phyloP scores from a whole-genome alignment of 2,113 vertebrate genomes.

The Pelodiscus sinensis region DNA sequence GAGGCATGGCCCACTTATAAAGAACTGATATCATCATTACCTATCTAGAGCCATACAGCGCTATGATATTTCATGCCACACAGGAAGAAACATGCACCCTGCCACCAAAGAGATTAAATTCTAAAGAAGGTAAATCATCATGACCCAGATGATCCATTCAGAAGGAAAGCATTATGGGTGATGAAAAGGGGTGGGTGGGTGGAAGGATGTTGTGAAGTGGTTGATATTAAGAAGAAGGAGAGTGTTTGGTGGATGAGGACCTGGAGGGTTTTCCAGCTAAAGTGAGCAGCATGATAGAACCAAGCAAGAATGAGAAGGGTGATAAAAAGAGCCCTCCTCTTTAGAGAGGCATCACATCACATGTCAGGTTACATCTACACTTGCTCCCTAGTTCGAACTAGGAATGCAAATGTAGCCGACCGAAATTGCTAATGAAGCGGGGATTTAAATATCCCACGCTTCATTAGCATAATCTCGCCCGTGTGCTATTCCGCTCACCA shows the following conservation, averaged over 20 bases:
- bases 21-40: not conserved
- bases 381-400: no score
- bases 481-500: no score
- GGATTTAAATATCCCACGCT: no score
- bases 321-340: not conserved
- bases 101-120: not conserved
- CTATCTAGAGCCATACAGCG: not conserved
- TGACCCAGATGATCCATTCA: fast-evolving
- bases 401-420: no score
- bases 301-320: not conserved
- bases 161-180: not conserved
- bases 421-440: no score
- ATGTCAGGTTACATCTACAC: no score
- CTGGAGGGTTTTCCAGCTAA: not conserved
- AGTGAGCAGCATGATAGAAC: not conserved
- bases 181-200: not conserved
- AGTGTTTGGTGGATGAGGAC: not conserved
- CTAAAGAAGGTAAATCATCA: not conserved
- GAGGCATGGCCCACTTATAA: not conserved
- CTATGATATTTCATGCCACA: not conserved
- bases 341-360: not conserved
- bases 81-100: not conserved
- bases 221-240: not conserved
- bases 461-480: no score
- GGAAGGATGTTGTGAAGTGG: not conserved